These are phyloP conservation scores for Labeo rohita DNA, from an alignment of 2,113 vertebrate species.

Conservation along the genomic window DNA sequence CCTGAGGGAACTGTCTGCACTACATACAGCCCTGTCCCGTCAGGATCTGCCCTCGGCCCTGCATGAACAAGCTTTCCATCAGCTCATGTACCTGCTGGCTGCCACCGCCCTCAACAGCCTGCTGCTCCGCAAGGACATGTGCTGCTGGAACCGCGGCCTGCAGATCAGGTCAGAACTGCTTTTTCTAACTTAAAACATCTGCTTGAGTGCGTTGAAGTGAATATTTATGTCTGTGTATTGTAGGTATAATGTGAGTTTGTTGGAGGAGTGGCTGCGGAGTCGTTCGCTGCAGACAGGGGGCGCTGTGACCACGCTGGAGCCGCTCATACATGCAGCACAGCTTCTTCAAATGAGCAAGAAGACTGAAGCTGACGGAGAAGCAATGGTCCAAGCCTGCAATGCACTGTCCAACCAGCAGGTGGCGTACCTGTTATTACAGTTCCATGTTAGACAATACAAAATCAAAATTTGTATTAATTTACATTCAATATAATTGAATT, in stretches of 20 bases:
- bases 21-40: slow-evolving; percentile 60
- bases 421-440: slow-evolving; percentile 9
- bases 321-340: slow-evolving; percentile 81
- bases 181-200: background rate
- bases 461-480: too few species aligned
- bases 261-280: slow-evolving; percentile 81
- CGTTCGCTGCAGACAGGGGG: slow-evolving; percentile 73
- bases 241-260: slow-evolving; percentile 80
- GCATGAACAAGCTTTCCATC: slow-evolving; percentile 74
- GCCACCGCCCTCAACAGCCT: slow-evolving; percentile 78
- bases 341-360: slow-evolving; percentile 82
- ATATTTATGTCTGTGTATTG: background rate
- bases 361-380: slow-evolving; percentile 69
- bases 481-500: too few species aligned
- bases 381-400: slow-evolving; percentile 77
- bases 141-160: slow-evolving; percentile 79
- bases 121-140: slow-evolving; percentile 79
- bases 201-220: too few species aligned
- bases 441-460: background rate
- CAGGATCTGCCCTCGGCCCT: slow-evolving; percentile 66
- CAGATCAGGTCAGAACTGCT: slow-evolving; percentile 77
- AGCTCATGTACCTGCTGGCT: slow-evolving; percentile 74
- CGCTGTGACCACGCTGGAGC: slow-evolving; percentile 71
- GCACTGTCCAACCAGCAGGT: slow-evolving; percentile 79
- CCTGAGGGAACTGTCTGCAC: slow-evolving; percentile 72